Conservation (phyloP, 2,113 vertebrate species). For the Leptobrachium ailaonicum region DNA sequence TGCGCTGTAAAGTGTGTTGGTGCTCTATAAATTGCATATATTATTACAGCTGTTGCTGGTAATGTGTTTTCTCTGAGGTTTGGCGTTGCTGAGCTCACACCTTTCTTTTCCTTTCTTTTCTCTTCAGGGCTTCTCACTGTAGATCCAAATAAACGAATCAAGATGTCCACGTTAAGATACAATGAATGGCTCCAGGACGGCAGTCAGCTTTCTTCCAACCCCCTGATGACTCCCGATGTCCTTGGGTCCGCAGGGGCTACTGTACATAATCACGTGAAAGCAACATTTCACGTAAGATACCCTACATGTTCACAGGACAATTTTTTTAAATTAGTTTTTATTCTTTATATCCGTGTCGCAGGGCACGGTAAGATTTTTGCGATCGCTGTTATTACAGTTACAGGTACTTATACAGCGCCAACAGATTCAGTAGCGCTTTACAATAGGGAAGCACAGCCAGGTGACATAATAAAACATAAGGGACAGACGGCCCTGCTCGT, state of each 20-base stretch:
- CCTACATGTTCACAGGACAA: background rate
- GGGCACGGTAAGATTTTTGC: too few species aligned
- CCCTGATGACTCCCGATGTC: constrained; percentile 95
- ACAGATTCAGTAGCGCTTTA: too few species aligned
- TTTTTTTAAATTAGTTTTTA: background rate
- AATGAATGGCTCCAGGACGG: constrained; percentile 96
- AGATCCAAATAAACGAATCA: constrained; percentile 96
- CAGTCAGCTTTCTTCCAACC: constrained; percentile 95
- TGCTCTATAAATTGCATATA: too few species aligned
- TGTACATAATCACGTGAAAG: constrained; percentile 94
- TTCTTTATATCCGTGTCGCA: background rate
- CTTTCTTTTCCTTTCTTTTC: background rate
- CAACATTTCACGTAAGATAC: constrained; percentile 90
- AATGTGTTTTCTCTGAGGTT: too few species aligned
- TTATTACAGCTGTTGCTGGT: too few species aligned
- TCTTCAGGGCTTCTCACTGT: constrained; percentile 90
- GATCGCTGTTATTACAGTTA: too few species aligned
- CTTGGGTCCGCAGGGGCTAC: constrained; percentile 90
- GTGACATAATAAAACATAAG: too few species aligned
- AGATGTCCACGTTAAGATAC: constrained; percentile 93
- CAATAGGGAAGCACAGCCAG: too few species aligned
- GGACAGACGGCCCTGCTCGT: too few species aligned
- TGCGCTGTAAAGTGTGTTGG: too few species aligned
- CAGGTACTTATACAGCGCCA: too few species aligned
- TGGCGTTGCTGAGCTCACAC: too few species aligned